Evolutionary conservation across 2,797 vertebrate genomes (phyloP).

Genomic region (Pangasius sanitwongsei): DNA sequence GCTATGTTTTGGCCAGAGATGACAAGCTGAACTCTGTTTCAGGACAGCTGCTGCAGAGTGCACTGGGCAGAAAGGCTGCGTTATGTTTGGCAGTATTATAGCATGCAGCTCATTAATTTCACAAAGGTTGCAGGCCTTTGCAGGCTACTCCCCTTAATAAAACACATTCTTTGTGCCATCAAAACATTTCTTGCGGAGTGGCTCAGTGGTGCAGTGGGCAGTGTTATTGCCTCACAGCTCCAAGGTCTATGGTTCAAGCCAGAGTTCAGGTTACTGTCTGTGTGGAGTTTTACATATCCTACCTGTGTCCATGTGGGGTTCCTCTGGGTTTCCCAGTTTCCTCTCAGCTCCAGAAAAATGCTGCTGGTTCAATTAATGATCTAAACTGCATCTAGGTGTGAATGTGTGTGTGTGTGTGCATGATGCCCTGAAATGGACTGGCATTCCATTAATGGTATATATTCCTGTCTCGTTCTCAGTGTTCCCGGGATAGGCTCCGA

Average conservation of each 20-base stretch:
- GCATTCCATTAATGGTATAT: background rate
- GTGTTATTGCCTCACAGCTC: background rate
- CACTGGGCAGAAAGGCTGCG: slow-evolving; percentile 37
- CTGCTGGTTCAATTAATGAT: background rate
- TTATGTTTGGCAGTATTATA: slow-evolving; percentile 52
- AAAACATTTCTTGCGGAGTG: slow-evolving; percentile 23
- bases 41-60: slow-evolving; percentile 20
- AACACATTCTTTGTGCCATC: slow-evolving; percentile 55
- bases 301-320: background rate
- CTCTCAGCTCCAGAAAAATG: background rate
- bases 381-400: background rate
- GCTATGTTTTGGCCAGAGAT: slow-evolving; percentile 49
- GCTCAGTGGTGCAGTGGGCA: background rate
- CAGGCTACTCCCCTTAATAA: slow-evolving; percentile 44
- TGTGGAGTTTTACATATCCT: background rate
- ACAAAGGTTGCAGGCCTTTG: slow-evolving; percentile 37
- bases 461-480: background rate
- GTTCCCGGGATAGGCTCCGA: background rate
- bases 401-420: background rate
- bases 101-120: slow-evolving; percentile 47
- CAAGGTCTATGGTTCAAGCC: background rate
- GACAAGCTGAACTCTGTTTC: slow-evolving; percentile 27
- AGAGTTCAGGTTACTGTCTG: background rate
- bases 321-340: background rate
- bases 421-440: background rate